Conservation (phyloP, 2,797 vertebrate species). For the Arnoldichthys spilopterus region DNA sequence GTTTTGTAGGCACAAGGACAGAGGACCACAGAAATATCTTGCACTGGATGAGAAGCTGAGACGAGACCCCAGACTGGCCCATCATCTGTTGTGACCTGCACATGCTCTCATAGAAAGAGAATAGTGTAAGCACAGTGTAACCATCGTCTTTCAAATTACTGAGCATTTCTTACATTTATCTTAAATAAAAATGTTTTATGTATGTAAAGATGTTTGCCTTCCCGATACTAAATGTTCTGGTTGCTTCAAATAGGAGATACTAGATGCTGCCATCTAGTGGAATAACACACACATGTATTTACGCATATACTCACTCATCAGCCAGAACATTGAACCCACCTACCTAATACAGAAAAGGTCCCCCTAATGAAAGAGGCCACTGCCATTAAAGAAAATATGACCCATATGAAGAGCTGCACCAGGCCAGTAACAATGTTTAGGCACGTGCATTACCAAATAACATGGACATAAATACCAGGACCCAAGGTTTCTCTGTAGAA, state of each 20-base stretch:
- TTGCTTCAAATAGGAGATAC: no score
- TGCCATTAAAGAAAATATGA: not conserved
- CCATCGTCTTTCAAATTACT: no score
- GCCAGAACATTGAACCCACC: no score
- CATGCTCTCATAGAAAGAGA: not conserved
- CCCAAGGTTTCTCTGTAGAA: no score
- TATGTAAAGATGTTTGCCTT: not conserved
- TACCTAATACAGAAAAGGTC: no score
- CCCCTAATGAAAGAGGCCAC: not conserved
- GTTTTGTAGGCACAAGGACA: constrained; percentile 77
- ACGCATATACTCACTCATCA: not conserved
- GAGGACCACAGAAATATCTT: constrained; percentile 70
- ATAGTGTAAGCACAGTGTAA: no score
- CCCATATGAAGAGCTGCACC: no score
- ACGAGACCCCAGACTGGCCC: constrained; percentile 71
- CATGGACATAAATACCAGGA: no score
- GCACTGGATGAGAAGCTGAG: constrained; percentile 77
- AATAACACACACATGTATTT: not conserved
- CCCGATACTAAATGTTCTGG: not conserved
- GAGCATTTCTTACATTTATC: not conserved
- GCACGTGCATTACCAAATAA: no score
- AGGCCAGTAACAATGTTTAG: no score
- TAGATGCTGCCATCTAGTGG: not conserved
- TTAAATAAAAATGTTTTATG: not conserved
- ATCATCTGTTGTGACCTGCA: not conserved